A percentile compares a stretch with the other conserved stretches of the same genome.
Evolutionary conservation across 2,797 vertebrate species (phyloP).

Genomic region (Halcyon leucocephala): DNA sequence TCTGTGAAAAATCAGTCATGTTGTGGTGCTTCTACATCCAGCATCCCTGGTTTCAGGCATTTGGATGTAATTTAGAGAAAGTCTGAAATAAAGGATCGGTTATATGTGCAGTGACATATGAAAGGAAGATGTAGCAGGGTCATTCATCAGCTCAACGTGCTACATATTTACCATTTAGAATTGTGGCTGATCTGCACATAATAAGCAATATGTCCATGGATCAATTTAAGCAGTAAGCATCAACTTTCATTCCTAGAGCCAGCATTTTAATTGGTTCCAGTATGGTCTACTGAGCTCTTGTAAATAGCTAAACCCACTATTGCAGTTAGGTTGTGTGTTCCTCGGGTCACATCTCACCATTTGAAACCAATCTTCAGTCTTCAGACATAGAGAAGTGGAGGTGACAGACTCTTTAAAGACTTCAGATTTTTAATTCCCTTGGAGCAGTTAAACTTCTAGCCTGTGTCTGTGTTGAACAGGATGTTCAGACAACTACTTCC

Average conservation of each 20-base stretch:
- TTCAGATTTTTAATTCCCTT: not conserved
- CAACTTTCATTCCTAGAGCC: not conserved
- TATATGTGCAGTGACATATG: not conserved
- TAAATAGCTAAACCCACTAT: not conserved
- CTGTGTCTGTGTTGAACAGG: not conserved
- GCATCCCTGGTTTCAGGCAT: not conserved
- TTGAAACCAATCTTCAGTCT: not conserved
- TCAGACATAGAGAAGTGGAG: not conserved
- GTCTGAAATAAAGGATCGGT: not conserved
- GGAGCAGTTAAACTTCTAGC: not conserved
- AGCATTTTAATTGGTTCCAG: not conserved
- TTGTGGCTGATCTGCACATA: not conserved
- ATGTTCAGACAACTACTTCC: not conserved
- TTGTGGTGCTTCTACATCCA: not conserved
- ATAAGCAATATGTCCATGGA: not conserved
- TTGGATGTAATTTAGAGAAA: not conserved
- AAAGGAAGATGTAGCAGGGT: not conserved
- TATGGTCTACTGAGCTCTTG: not conserved
- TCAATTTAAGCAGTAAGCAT: not conserved
- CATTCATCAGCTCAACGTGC: fast-evolving
- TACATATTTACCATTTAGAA: not conserved
- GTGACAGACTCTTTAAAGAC: not conserved
- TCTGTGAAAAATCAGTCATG: not conserved
- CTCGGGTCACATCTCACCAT: not conserved
- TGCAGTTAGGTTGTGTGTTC: not conserved